Percentiles rank a stretch among this genome's conserved stretches.
phyloP scores from a whole-genome alignment of 1,140 invertebrate genomes.

The Papilio machaon region DNA sequence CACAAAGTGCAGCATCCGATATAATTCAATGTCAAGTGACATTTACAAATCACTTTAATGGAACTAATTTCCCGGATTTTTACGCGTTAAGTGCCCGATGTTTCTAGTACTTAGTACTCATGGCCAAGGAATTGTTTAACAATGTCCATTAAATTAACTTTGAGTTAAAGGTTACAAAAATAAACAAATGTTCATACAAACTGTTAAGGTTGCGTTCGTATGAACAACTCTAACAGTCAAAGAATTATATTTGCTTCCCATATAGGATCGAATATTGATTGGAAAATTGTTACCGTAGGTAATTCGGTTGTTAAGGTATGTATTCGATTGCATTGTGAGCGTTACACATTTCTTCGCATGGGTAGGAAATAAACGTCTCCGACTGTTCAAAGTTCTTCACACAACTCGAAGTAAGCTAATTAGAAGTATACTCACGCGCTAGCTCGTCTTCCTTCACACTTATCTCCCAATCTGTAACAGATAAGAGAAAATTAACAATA shows the following conservation, averaged over 20 bases:
- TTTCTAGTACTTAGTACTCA: not conserved
- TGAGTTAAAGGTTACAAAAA: not conserved
- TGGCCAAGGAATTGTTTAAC: not conserved
- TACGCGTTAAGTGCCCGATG: not conserved
- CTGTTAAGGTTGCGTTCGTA: not conserved
- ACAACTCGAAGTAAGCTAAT: not conserved
- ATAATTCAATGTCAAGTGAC: not conserved
- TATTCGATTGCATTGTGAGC: not conserved
- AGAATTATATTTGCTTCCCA: not conserved
- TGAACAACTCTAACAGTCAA: not conserved
- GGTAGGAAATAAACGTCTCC: not conserved
- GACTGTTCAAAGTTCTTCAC: not conserved
- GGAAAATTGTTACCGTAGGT: too few species aligned
- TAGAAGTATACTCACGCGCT: constrained; percentile 55
- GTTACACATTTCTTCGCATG: not conserved
- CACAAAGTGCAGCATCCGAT: not conserved
- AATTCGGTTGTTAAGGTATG: too few species aligned
- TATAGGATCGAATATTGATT: not conserved
- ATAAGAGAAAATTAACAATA: constrained; percentile 64
- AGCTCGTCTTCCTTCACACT: constrained; percentile 47
- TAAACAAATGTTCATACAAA: not conserved
- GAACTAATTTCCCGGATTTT: not conserved
- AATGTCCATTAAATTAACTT: not conserved
- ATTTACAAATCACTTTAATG: constrained; percentile 8
- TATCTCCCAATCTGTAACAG: constrained; percentile 68